phyloP scores from a whole-genome alignment of 2,888 invertebrate genomes.

The Autographa pulchrina region DNA sequence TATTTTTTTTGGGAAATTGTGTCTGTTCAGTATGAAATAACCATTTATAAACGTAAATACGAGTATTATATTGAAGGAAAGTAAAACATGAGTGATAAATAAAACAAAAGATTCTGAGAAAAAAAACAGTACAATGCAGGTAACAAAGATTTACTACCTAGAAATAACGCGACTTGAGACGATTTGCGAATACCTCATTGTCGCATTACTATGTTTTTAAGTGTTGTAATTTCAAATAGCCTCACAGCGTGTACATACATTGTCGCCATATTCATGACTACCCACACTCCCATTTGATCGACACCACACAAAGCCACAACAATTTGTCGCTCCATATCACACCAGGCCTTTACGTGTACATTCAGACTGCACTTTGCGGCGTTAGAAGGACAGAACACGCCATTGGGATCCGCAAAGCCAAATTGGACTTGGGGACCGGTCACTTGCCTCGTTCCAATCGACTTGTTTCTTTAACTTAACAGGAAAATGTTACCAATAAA shows the following conservation, averaged over 20 bases:
- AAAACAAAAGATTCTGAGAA: too few species aligned
- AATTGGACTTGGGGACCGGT: slow-evolving; percentile 74
- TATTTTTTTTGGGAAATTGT: too few species aligned
- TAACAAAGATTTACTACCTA: too few species aligned
- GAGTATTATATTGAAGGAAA: too few species aligned
- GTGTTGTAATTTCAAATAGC: slow-evolving; percentile 3
- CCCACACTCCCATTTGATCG: slow-evolving; percentile 43
- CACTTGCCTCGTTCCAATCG: slow-evolving; percentile 67
- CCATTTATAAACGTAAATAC: too few species aligned
- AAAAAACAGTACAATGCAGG: too few species aligned
- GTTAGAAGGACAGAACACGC: slow-evolving; percentile 67
- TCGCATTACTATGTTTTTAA: background rate
- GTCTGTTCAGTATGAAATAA: too few species aligned
- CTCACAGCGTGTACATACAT: background rate
- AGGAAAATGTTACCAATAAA: slow-evolving; percentile 52
- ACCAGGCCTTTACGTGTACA: slow-evolving; percentile 55
- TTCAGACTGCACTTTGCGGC: slow-evolving; percentile 69
- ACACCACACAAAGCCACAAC: slow-evolving; percentile 48
- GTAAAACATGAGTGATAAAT: too few species aligned
- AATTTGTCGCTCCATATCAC: slow-evolving; percentile 57
- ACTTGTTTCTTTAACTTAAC: slow-evolving; percentile 64
- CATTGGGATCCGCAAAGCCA: slow-evolving; percentile 70
- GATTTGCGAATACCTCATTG: background rate
- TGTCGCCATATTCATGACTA: slow-evolving; percentile 31
- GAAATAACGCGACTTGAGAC: too few species aligned